Evolutionary conservation across 2,113 vertebrate species (phyloP), one percentile per base, ranked within the genome.

Genomic region (Anhinga anhinga): DNA sequence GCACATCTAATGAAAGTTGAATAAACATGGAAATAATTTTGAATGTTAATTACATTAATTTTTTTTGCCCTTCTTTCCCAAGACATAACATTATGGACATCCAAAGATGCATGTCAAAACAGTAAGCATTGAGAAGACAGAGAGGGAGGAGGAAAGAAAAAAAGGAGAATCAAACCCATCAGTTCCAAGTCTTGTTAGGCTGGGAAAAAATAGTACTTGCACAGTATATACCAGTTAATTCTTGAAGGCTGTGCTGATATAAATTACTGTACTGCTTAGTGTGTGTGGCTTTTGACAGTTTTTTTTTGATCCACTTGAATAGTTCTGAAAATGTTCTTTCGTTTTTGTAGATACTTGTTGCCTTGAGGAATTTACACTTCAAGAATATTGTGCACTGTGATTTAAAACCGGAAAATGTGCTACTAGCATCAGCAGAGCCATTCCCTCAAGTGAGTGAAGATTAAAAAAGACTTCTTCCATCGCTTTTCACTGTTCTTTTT

Each of bases 301-400:
- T 78, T 59, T 40, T 45, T 45, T 45, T 45, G 63, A 22, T 70
- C 78, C 36, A 9, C 23, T 67, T 85, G 23, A 92, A 26, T 45
- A 16, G 23, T 87, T 95, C 50, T 91, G 69, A 93, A 95, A 84
- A 32, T 56, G 13, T 66, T 40, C 58, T 77, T 93, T 72, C 10
- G n/a, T 97, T 85, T 96, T 95, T 44, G 79, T 96, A 99, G 99
- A 99, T 99, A 97, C 99, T 99, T 93, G 99, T 99, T 97, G 99
- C 99, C 84, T 97, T 99, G 97, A 99, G 99, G 96, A 99, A 99
- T 98, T 98, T 99, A 96, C 99, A 99, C 97, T 99, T 99, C 98
- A 99, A 99, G 97, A 99, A 99, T 96, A 99, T 99, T 71, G 99
- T 99, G 95, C 99, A 99, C 98, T 99, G 99, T 99, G 99, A 99